Evolutionary conservation across 2,113 vertebrate species (phyloP), one percentile per base, ranked within the genome.

Genomic region (Muscicapa adusta): DNA sequence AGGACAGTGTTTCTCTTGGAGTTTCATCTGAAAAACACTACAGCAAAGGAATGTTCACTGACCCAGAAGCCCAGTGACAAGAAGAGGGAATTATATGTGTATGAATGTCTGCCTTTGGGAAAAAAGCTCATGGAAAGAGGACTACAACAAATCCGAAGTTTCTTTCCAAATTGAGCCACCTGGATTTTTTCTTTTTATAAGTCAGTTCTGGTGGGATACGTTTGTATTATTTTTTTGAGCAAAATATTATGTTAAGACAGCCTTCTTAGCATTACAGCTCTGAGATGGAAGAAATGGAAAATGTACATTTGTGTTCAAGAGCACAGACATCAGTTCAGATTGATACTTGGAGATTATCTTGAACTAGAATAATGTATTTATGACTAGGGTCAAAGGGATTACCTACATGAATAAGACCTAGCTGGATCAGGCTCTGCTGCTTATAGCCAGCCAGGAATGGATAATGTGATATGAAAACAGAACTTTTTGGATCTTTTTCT

Each of bases 41-140:
- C 97, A 97, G 97, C 96, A 94, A 97, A 97, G 93, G 95, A 97
- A 98, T 98, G 98, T 96, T 98, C 95, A 91, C 95, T 98, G 98
- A 98, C 98, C 98, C 98, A 97, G 96, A 97, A 96, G 92, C 87
- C 93, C 92, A 96, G 92, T 96, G 97, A 96, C 97, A 95, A 96
- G 93, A 97, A 96, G 96, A 95, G 92, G 96, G 96, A 97, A 97
- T 80, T 95, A 94, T 96, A 93, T 87, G 95, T 92, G 81, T 95
- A 78, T 95, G 96, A 97, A 97, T 95, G 85, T 95, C 86, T 85
- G 92, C 60, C 91, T 96, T 91, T 95, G 91, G 94, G 88, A 75
- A 95, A 93, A 95, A 85, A 80, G 68, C 10, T 1, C 91, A 93
- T 0, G 63, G 96, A 96, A 85, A 94, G 85, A 96, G 91, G 96